phyloP scores from a whole-genome alignment of 2,113 vertebrate species.

The Malurus alboscapulatus region DNA sequence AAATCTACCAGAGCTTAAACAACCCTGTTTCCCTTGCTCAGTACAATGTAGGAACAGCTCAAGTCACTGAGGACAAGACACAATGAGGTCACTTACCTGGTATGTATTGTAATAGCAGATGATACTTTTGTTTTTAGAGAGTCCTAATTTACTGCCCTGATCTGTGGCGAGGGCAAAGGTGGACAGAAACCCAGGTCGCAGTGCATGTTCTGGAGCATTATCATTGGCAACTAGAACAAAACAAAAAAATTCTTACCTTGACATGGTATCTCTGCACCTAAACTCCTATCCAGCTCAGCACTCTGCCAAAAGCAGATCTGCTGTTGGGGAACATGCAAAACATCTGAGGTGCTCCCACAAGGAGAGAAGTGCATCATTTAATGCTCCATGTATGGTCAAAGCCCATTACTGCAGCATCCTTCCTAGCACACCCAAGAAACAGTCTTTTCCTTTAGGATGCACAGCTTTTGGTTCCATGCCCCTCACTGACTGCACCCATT shows the following conservation, averaged over 20 bases:
- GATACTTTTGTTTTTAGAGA: conserved; percentile 98
- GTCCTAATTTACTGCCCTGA: conserved; percentile 96
- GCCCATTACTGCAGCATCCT: accelerated
- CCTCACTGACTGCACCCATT: accelerated
- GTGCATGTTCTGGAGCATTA: conserved; percentile 91
- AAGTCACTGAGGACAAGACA: not conserved
- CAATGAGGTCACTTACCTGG: conserved; percentile 76
- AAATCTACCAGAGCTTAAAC: not conserved
- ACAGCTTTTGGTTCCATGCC: not conserved
- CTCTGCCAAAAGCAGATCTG: not conserved
- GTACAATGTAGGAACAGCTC: accelerated
- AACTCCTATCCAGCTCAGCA: not conserved
- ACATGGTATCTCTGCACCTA: not conserved
- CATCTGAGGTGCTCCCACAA: not conserved
- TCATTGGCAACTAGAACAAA: conserved; percentile 91
- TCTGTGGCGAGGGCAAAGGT: conserved; percentile 97
- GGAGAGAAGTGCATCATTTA: not conserved
- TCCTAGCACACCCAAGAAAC: not conserved
- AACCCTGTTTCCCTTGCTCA: not conserved
- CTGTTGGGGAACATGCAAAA: not conserved
- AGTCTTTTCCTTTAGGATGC: not conserved
- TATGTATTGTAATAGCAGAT: conserved; percentile 98
- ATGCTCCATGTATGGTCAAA: not conserved
- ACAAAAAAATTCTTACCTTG: not conserved
- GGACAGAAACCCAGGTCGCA: conserved; percentile 92